phyloP scores from a whole-genome alignment of 1,140 invertebrate species.

The Penaeus chinensis region DNA sequence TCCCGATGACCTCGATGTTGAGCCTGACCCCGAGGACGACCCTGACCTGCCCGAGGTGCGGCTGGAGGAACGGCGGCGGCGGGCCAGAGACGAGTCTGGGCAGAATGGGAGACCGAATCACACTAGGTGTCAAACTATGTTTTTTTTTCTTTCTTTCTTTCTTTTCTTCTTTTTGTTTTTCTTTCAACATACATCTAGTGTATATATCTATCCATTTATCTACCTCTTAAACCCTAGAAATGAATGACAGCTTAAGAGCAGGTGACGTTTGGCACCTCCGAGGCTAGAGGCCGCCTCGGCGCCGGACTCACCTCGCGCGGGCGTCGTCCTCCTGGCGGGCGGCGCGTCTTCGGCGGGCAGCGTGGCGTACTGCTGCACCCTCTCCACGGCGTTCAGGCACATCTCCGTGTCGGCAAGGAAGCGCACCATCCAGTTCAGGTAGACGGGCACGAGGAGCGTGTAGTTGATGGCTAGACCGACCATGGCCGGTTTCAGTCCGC shows the following conservation, averaged over 20 bases:
- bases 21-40: not conserved
- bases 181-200: too few relatives aligned
- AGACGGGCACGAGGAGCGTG: slow-evolving; percentile 83
- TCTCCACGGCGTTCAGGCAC: slow-evolving; percentile 82
- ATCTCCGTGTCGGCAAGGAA: slow-evolving; percentile 83
- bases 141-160: too few relatives aligned
- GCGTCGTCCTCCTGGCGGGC: not conserved
- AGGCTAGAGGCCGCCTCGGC: not conserved
- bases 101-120: too few relatives aligned
- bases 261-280: too few relatives aligned
- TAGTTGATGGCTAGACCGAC: slow-evolving; percentile 83
- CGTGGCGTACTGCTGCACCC: slow-evolving; percentile 75
- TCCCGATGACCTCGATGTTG: not conserved
- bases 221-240: too few relatives aligned
- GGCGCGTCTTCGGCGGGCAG: slow-evolving; percentile 73
- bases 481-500: slow-evolving; percentile 69
- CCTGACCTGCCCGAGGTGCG: slow-evolving; percentile 11
- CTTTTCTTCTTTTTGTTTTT: too few relatives aligned
- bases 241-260: too few relatives aligned
- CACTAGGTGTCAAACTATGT: too few relatives aligned
- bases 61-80: not conserved
- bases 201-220: too few relatives aligned
- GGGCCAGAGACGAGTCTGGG: too few relatives aligned
- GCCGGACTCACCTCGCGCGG: slow-evolving; percentile 43
- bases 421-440: slow-evolving; percentile 85